These are phyloP conservation scores for Thalassarche chlororhynchos DNA, from an alignment of 2,113 vertebrate species.

Conservation along the genomic window DNA sequence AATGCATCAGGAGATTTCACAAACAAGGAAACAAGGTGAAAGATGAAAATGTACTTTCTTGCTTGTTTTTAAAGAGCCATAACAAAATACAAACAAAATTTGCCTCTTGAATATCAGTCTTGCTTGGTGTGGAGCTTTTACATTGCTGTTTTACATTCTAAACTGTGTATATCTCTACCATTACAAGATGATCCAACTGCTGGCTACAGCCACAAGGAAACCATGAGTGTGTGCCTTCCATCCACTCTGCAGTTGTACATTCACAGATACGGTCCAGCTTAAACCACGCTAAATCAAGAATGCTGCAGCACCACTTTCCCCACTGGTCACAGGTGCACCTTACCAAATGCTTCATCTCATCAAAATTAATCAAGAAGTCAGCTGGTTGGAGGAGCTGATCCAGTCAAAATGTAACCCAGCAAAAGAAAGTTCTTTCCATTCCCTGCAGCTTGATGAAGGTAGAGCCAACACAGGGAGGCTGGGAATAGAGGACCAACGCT, in stretches of 20 bases:
- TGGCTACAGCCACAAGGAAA: not conserved
- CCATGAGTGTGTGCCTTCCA: accelerated
- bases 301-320: not conserved
- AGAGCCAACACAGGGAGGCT: not conserved
- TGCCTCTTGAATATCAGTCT: not conserved
- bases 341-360: not conserved
- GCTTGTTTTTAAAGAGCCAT: not conserved
- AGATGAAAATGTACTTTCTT: not conserved
- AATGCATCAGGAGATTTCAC: not conserved
- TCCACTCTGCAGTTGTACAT: not conserved
- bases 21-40: not conserved
- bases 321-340: accelerated
- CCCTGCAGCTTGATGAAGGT: not conserved
- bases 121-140: not conserved
- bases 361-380: not conserved
- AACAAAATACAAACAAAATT: not conserved
- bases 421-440: not conserved
- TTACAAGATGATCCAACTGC: not conserved
- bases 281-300: not conserved
- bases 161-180: not conserved
- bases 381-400: not conserved
- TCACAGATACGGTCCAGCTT: not conserved
- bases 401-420: not conserved
- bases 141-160: not conserved
- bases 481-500: not conserved